Evolutionary conservation across 1,140 invertebrate genomes (phyloP).

Genomic region (Palaemon carinicauda): DNA sequence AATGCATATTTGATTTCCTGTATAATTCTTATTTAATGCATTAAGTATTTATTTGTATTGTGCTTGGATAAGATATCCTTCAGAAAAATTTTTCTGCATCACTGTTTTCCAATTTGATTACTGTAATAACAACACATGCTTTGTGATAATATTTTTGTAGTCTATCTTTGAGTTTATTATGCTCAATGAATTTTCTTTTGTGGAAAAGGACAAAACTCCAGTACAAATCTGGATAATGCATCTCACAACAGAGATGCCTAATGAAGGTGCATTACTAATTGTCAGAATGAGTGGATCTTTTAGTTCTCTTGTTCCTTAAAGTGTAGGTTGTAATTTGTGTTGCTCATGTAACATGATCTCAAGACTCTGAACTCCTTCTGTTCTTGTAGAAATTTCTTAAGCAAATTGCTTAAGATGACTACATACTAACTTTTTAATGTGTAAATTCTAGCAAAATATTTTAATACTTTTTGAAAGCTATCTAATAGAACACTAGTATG

Average conservation of each 20-base stretch:
- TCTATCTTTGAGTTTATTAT: slow-evolving; percentile 20
- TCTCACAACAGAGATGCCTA: no score
- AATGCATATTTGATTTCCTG: no score
- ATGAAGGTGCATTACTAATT: no score
- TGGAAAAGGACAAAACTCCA: no score
- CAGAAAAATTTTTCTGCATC: not conserved
- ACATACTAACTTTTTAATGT: slow-evolving; percentile 25
- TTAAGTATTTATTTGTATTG: no score
- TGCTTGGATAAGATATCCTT: not conserved
- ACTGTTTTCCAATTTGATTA: slow-evolving; percentile 28
- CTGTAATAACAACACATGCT: slow-evolving; percentile 11
- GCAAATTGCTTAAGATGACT: slow-evolving; percentile 35
- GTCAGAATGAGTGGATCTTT: not conserved
- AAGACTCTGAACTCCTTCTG: not conserved
- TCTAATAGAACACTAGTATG: slow-evolving; percentile 42
- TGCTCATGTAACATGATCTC: not conserved
- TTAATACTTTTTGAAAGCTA: slow-evolving; percentile 48
- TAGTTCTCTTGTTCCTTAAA: not conserved
- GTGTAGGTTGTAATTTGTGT: no score
- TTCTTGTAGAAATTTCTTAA: slow-evolving; percentile 10
- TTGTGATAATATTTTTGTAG: slow-evolving; percentile 53
- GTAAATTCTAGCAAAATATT: slow-evolving; percentile 43
- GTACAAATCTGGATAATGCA: no score
- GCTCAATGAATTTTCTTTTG: slow-evolving; percentile 23
- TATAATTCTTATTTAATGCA: no score